Evolutionary conservation across 2,888 invertebrate species (phyloP).

Genomic region (Lycocerus yunnanus): DNA sequence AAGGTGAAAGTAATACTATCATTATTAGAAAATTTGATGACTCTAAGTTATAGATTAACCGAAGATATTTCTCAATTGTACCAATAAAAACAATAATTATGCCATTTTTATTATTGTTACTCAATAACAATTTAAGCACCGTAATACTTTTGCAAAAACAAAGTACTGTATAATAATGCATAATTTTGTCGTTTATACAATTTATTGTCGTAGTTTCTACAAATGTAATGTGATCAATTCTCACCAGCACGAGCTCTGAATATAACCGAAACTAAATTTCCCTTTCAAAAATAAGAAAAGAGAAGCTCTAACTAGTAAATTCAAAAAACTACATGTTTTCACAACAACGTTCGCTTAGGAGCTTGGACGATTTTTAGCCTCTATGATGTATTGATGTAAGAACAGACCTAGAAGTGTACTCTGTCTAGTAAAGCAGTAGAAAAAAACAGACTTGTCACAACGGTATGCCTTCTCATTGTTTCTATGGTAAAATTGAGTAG

Average conservation of each 20-base stretch:
- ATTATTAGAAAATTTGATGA: neutral
- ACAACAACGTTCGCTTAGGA: too few species aligned
- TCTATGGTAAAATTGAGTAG: too few species aligned
- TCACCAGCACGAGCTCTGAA: neutral
- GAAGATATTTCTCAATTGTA: neutral
- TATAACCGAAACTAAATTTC: too few species aligned
- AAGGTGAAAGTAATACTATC: neutral
- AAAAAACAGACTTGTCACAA: too few species aligned
- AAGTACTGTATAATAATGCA: neutral
- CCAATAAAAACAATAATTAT: neutral
- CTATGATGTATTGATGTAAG: too few species aligned
- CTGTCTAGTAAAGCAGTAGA: too few species aligned
- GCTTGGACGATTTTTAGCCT: too few species aligned
- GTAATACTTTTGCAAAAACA: neutral
- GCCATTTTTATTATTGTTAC: neutral
- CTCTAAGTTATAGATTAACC: neutral
- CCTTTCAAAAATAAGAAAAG: neutral
- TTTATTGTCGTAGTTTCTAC: neutral
- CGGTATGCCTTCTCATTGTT: too few species aligned
- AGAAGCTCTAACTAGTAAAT: neutral
- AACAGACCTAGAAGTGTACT: too few species aligned
- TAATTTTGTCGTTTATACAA: neutral
- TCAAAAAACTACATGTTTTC: neutral
- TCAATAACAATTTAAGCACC: neutral
- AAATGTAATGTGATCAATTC: neutral